A percentile compares a stretch with the other conserved stretches of the same genome.
These are phyloP conservation scores for Calliopsis andreniformis DNA, from an alignment of 1,140 invertebrate species.

Conservation along the genomic window DNA sequence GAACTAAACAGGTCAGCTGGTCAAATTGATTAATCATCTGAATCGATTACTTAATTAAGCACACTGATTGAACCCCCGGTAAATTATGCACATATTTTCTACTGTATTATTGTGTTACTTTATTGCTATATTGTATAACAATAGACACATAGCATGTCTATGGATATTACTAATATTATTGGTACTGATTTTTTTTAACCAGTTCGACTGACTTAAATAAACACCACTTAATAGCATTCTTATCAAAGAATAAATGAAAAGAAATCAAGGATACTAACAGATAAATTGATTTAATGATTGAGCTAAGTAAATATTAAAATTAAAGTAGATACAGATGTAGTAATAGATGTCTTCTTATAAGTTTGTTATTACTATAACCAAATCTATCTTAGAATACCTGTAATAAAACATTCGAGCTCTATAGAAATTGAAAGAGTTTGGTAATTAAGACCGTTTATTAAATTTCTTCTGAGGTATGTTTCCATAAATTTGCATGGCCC, in stretches of 20 bases:
- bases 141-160: neutral
- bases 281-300: too few relatives aligned
- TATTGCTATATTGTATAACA: constrained; percentile 1
- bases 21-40: constrained; percentile 43
- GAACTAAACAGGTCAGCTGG: constrained; percentile 36
- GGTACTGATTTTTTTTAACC: too few relatives aligned
- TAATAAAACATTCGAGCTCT: neutral
- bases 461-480: constrained; percentile 3
- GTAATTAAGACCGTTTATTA: neutral
- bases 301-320: too few relatives aligned
- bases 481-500: constrained; percentile 12
- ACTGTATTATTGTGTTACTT: neutral
- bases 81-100: constrained; percentile 14
- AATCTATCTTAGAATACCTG: neutral
- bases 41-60: constrained; percentile 40
- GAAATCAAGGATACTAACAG: too few relatives aligned
- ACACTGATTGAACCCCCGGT: constrained; percentile 20
- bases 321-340: too few relatives aligned
- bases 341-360: too few relatives aligned
- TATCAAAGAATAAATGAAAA: too few relatives aligned
- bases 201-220: too few relatives aligned
- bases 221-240: too few relatives aligned
- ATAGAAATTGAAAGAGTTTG: too few relatives aligned
- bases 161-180: neutral
- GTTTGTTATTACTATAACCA: too few relatives aligned